Conservation (phyloP, 1,140 invertebrate genomes). For the Drosophila truncata region DNA sequence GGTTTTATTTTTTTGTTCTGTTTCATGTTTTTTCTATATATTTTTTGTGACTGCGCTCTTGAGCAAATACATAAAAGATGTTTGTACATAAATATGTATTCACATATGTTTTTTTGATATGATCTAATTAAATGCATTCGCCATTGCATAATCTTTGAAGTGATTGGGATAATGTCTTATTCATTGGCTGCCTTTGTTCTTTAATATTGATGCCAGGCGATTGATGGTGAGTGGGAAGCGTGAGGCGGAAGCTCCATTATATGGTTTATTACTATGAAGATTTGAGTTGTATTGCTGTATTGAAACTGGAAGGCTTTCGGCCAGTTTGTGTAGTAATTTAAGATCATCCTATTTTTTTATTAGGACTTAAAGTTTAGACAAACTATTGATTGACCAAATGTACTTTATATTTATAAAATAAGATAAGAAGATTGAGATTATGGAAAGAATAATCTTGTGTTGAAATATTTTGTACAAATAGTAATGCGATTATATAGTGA, state of each 20-base stretch:
- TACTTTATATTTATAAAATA: too few species aligned
- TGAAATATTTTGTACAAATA: too few species aligned
- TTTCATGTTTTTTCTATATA: neutral
- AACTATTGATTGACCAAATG: too few species aligned
- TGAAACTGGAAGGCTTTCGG: too few species aligned
- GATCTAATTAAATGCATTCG: constrained; percentile 45
- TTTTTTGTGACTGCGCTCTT: constrained; percentile 36
- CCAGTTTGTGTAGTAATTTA: too few species aligned
- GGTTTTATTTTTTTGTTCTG: constrained; percentile 38
- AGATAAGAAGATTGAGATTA: too few species aligned
- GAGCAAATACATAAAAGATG: constrained; percentile 25
- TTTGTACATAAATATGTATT: constrained; percentile 8
- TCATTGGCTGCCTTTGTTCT: constrained; percentile 21
- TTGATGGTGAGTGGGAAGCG: constrained; percentile 4
- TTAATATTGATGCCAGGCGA: neutral
- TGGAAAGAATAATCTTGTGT: too few species aligned
- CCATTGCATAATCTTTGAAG: constrained; percentile 47
- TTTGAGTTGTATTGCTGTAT: too few species aligned
- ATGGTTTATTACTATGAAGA: neutral
- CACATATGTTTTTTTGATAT: constrained; percentile 12
- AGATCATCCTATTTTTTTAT: too few species aligned
- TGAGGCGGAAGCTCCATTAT: constrained; percentile 6
- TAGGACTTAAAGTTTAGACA: too few species aligned
- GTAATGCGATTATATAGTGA: too few species aligned
- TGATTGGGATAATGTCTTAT: neutral